Base-by-base conservation (phyloP, 2,113 vertebrate genomes). In the Cryptomyrus ogoouensis region DNA sequence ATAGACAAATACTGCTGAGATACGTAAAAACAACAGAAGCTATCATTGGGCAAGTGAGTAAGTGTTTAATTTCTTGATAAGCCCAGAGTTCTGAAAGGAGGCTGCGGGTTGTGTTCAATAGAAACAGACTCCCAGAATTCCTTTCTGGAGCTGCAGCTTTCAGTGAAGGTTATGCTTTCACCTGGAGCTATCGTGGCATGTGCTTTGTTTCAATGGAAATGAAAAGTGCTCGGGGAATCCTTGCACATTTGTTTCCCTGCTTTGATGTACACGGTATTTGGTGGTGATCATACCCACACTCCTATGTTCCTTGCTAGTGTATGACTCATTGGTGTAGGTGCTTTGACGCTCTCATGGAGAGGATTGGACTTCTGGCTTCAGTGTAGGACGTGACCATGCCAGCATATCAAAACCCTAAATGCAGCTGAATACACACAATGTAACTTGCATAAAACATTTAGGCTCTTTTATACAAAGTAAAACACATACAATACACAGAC, bases 181-280 rank as follows among this genome's bases (percentile, higher is more conserved):
- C 44, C 83, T 17, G 31, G 35, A 35, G 31, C 17, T 53, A 58
- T 42, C 10, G 39, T 50, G 24, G n/a, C 47, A 77, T 49, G 31
- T 80, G 31, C 49, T 62, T n/a, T 12, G 31, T 49, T 80, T 77
- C 24, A 27, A 50, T 53, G 89, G 7, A 80, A 70, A 90, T 88
- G 31, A 80, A 52, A 90, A 19, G 35, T 49, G 47, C 47, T 31
- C 15, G n/a, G 15, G 42, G 86, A 50, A 52, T 90, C 87, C 70
- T 77, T 80, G 49, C 85, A 35, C 19, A 42, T 19, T 88, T 77
- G 42, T 90, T 77, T 42, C 39, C 58, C 49, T 42, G 47, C 58
- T 88, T 90, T 90, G 31, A 80, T 86, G 62, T 70, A 10, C 70
- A 84, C 44, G 77, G 50, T 42, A 42, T 88, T 35, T 53, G 85